Evolutionary conservation across 2,113 vertebrate genomes (phyloP).

Genomic region (Galemys pyrenaicus): DNA sequence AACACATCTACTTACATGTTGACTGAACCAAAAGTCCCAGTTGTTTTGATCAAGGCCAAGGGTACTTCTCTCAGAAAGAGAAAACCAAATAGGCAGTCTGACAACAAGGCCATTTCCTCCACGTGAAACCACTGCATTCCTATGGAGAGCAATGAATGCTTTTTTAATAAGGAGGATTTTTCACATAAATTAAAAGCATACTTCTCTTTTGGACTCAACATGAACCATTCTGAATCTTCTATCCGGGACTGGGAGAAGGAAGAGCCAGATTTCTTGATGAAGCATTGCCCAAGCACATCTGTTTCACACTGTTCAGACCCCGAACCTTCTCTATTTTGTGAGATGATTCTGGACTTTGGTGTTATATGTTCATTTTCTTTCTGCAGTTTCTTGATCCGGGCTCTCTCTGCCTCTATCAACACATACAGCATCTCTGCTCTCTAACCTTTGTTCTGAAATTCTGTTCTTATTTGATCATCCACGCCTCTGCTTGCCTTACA

Average conservation of each 20-base stretch:
- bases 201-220: slow-evolving; percentile 58
- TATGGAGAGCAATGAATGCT: neutral
- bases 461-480: neutral
- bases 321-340: neutral
- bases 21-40: neutral
- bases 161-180: neutral
- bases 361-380: slow-evolving; percentile 21
- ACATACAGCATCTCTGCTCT: slow-evolving; percentile 47
- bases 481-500: neutral
- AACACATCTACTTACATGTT: neutral
- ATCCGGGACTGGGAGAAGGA: neutral
- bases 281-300: neutral
- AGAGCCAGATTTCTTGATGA: neutral
- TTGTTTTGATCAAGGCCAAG: neutral
- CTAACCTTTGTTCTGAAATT: slow-evolving; percentile 15
- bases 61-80: neutral
- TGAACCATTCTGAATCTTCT: slow-evolving; percentile 62
- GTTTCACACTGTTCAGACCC: neutral
- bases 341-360: neutral
- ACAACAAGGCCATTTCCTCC: neutral
- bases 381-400: slow-evolving; percentile 15
- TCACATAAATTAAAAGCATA: slow-evolving; percentile 45
- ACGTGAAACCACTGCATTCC: neutral
- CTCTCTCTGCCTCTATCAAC: slow-evolving; percentile 60
- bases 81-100: neutral